Evolutionary conservation across 2,797 vertebrate species (phyloP).

Genomic region (Halcyon smyrnensis): DNA sequence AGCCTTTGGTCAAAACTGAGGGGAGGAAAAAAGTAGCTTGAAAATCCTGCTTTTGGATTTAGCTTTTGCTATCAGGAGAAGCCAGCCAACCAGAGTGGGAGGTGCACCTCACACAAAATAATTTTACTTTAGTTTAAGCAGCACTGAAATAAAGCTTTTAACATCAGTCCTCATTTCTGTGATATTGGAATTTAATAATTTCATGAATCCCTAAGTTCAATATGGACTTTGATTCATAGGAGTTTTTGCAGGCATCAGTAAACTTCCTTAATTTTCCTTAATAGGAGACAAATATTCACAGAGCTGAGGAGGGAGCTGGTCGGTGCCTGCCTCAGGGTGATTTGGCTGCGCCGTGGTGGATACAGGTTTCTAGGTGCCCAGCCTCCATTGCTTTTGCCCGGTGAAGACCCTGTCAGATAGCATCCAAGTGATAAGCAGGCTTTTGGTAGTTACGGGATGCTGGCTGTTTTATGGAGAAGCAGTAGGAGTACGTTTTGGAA

Average conservation of each 20-base stretch:
- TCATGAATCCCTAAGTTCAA: neutral
- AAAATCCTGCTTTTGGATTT: neutral
- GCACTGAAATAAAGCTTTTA: neutral
- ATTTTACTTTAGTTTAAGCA: neutral
- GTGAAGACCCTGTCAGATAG: neutral
- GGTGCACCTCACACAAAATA: neutral
- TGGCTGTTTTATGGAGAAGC: neutral
- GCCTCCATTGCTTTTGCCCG: neutral
- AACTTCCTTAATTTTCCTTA: neutral
- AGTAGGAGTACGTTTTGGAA: neutral
- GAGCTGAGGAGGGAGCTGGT: neutral
- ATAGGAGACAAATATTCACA: neutral
- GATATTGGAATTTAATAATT: neutral
- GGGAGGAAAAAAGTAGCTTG: neutral
- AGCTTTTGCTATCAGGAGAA: neutral
- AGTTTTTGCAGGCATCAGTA: neutral
- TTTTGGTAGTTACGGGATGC: neutral
- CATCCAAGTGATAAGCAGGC: neutral
- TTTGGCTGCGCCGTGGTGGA: accelerated
- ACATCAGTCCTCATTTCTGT: neutral
- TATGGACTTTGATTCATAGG: neutral
- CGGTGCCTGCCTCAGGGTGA: accelerated
- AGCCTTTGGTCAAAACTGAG: neutral
- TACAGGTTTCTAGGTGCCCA: neutral
- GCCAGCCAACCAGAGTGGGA: neutral